Evolutionary conservation across 2,113 vertebrate species (phyloP).

Genomic region (Chelonoidis abingdonii): DNA sequence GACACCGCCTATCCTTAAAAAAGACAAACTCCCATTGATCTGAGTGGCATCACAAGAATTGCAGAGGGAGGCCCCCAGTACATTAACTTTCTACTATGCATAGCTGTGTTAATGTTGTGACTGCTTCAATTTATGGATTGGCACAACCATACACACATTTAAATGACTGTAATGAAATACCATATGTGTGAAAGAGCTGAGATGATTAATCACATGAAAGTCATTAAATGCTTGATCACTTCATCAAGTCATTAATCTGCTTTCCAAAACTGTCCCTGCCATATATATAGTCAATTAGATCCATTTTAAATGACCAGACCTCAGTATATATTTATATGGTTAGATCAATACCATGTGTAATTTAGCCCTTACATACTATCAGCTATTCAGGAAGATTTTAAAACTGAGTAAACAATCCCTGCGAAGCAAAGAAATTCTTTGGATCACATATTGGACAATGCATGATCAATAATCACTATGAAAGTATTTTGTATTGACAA

Average conservation of each 20-base stretch:
- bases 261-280: conserved; percentile 53
- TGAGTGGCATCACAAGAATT: fast-evolving
- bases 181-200: conserved; percentile 1
- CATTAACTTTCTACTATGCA: background rate
- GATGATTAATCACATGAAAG: conserved; percentile 63
- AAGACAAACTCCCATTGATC: background rate
- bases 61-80: background rate
- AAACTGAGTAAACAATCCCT: background rate
- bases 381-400: background rate
- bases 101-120: conserved; percentile 1
- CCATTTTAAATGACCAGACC: conserved; percentile 56
- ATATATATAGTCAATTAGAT: conserved; percentile 32
- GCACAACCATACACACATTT: conserved; percentile 20
- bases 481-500: background rate
- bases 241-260: conserved; percentile 61
- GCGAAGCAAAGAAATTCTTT: conserved; percentile 16
- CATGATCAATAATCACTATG: background rate
- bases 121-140: conserved; percentile 24
- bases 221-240: conserved; percentile 64
- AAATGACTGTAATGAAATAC: conserved; percentile 56
- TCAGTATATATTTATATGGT: conserved; percentile 36
- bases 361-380: background rate
- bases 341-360: conserved; percentile 41
- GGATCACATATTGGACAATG: background rate
- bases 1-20: background rate